Evolutionary conservation across 2,113 vertebrate genomes (phyloP), one percentile per base, ranked within the genome.

Genomic region (Triplophysa rosa): DNA sequence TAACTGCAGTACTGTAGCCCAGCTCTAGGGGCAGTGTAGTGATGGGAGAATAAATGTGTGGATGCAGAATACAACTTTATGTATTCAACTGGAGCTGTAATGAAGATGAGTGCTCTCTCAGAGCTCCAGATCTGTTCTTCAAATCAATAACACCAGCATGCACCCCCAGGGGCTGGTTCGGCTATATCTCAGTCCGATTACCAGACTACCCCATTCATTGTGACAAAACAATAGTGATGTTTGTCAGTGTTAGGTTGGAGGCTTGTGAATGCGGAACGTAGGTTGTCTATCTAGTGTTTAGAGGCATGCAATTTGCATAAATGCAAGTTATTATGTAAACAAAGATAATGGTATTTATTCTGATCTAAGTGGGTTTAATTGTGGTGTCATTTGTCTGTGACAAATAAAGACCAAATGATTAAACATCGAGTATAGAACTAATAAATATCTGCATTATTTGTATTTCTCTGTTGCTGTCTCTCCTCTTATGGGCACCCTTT

Each of bases 91-190:
- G 58, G 14, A 63, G 71, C 13, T 47, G 40, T 63, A 12, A 26
- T 45, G 21, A 21, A 26, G 21, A 74, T 61, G 58, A 74, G 71
- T 29, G 16, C 14, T 23, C 58, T 47, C 23, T 74, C 58, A 19
- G 59, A 75, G 72, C 23, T 75, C 59, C 8, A 59, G 54, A 72
- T 17, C 54, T 72, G 70, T 26, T 63, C 72, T 26, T 75, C 72
- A 75, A 29, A 45, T 40, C 72, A 13, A n/a, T 29, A 59, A 62
- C 40, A 75, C 23, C 0, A 45, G 58, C 59, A 47, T 23, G 9
- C 9, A 16, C 19, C 71, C 58, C 8, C 58, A 62, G 10, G 23
- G 17, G 13, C n/a, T 11, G 29, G 12, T 62, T 74, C 37, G 42
- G 33, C 56, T 40, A 26, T 45, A 19, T 74, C 71, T 62, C 71